Base-by-base conservation (phyloP, 1,140 invertebrate species). In the Heliothis virescens region DNA sequence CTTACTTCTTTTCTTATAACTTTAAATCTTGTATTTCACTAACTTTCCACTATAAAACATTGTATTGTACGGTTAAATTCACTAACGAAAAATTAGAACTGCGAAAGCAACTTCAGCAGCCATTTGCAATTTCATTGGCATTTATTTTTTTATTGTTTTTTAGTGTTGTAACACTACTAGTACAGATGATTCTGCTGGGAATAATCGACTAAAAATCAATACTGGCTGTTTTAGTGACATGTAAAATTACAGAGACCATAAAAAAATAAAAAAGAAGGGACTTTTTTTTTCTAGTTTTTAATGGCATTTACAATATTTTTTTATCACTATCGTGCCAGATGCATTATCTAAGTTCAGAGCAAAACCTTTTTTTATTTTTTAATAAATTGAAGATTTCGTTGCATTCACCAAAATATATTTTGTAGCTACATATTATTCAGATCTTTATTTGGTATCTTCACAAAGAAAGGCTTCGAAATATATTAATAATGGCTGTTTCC, bases 81-180 rank as follows among this genome's bases (percentile, higher is more conserved):
- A 69, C 53, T 52, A 69, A 79, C 47, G 47, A 62, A 53, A 65
- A 65, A 41, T 5, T 63, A 81, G 50, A 71, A 65, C 12, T 62
- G 60, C 55, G n/a, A 67, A 76, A 60, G 47, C 57, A 34, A 52
- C 16, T 60, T 72, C 48, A 26, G 62, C 53, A 63, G 76, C 82
- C 82, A 83, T 81, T 81, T 83, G 82, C 76, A 81, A 59, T 79
- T 63, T 71, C 34, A 41, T 41, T 41, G 34, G 34, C 34, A 41
- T 7, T 41, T 12, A 16, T 71, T 80, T 73, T 69, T 74, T 80
- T 73, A 26, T 48, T 21, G 2, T 26, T 48, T 48, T 21, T 21
- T 26, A 26, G 18, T n/a, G 67, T 52, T 9, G 18, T n/a, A 0
- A 69, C 48, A 50, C 16, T 72, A 7, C 15, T 26, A 12, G 16